Conservation (phyloP, 2,888 invertebrate genomes). For the Melipona bicolor region DNA sequence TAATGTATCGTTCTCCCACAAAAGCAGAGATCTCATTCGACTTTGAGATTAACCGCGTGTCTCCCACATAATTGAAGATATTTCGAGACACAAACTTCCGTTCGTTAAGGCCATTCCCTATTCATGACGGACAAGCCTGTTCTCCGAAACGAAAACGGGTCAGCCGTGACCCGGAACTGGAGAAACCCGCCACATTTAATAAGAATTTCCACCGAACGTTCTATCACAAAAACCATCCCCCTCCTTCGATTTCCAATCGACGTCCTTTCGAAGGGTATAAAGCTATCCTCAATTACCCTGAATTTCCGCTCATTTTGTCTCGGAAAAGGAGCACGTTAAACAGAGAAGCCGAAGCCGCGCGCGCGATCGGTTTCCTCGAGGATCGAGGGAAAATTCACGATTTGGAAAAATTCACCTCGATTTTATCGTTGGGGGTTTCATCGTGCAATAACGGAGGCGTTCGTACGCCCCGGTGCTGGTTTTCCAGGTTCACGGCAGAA, state of each 20-base stretch:
- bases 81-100: not conserved
- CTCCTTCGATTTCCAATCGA: not conserved
- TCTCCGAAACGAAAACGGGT: not conserved
- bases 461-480: not conserved
- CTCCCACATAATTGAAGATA: not conserved
- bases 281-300: constrained; percentile 7
- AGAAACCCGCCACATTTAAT: not conserved
- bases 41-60: not conserved
- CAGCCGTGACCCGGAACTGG: not conserved
- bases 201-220: not conserved
- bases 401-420: constrained; percentile 11
- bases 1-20: not conserved
- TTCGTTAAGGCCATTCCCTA: not conserved
- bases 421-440: not conserved
- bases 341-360: not conserved
- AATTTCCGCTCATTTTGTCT: not conserved
- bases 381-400: constrained; percentile 14
- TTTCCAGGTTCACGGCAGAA: constrained; percentile 9
- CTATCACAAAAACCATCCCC: not conserved
- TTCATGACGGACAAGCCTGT: not conserved
- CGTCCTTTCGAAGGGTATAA: not conserved
- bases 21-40: not conserved
- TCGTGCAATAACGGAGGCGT: not conserved
- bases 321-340: not conserved
- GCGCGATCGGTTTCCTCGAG: no score